Base-by-base conservation (phyloP, 2,113 vertebrate species). In the Boulengeromyrus knoepffleri region DNA sequence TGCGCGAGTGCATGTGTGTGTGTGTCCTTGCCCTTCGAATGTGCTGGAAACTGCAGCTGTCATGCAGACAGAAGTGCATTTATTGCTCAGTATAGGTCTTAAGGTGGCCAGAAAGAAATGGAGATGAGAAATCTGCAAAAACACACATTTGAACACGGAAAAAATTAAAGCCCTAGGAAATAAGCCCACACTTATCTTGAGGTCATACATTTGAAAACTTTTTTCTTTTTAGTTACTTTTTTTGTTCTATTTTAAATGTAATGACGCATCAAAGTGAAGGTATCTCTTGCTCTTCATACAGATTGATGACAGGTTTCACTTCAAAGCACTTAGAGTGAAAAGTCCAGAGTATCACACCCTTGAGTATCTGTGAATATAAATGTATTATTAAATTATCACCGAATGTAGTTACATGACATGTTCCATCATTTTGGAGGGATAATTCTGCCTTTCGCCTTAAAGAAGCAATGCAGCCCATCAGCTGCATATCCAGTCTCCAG, bases 401-500 rank as follows among this genome's bases (percentile, higher is more conserved):
- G 19, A 47, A 84, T 47, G 80, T 42, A 84, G 42, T 4, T 39
- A 46, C 19, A 84, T 19, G 80, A 45, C 39, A 47, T 13, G 42
- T 70, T 70, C 62, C 10, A 27, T 80, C 31, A 19, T 80, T 42
- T 80, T 39, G 47, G 45, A 86, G 8, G n/a, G 74, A 80, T 90
- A 90, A 53, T 70, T 90, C 66, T 93, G 15, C 49, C 89, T 89
- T 92, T 53, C 58, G 90, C 90, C 21, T 88, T 42, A 91, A 66
- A 66, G 49, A 70, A 88, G 91, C 50, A 90, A 15, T 49, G 36
- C 31, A 90, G 88, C 87, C 80, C 87, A 24, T 36, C 3, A 47
- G 1, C 46, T 27, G 19, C 24, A 13, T 24, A 27, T 62, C 87
- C 89, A 12, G 56, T 74, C 83, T 74, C 58, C 70, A 87, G 90